These are phyloP conservation scores for Elachura formosa DNA, from an alignment of 2,113 vertebrate species.

Conservation along the genomic window DNA sequence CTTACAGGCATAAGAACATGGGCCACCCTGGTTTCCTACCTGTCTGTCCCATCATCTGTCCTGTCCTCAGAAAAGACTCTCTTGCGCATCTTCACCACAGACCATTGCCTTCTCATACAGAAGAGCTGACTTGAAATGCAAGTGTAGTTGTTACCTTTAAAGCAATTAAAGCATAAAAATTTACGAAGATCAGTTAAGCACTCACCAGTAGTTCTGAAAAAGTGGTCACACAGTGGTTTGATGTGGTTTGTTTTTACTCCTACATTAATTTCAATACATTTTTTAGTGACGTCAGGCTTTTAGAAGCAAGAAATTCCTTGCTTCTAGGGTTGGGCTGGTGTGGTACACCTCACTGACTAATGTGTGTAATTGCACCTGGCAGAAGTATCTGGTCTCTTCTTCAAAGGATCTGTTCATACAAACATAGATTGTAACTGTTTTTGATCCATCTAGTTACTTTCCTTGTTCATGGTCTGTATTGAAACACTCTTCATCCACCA, in stretches of 20 bases:
- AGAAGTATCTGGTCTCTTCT: background rate
- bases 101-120: background rate
- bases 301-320: background rate
- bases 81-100: background rate
- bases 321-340: background rate
- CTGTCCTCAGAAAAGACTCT: background rate
- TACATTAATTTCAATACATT: background rate
- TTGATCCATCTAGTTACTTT: background rate
- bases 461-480: background rate
- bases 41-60: background rate
- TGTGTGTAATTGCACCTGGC: background rate
- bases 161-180: no score
- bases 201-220: background rate
- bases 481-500: background rate
- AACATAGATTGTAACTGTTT: background rate
- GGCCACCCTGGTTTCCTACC: background rate
- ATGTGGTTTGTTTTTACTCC: background rate
- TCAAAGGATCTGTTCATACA: background rate
- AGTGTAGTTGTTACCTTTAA: background rate
- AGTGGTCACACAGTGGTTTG: background rate
- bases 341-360: background rate
- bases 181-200: background rate
- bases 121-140: background rate
- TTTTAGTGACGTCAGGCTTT: background rate
- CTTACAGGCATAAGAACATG: fast-evolving